These are phyloP conservation scores for Poicephalus gulielmi DNA, from an alignment of 2,113 vertebrate species.

Conservation along the genomic window DNA sequence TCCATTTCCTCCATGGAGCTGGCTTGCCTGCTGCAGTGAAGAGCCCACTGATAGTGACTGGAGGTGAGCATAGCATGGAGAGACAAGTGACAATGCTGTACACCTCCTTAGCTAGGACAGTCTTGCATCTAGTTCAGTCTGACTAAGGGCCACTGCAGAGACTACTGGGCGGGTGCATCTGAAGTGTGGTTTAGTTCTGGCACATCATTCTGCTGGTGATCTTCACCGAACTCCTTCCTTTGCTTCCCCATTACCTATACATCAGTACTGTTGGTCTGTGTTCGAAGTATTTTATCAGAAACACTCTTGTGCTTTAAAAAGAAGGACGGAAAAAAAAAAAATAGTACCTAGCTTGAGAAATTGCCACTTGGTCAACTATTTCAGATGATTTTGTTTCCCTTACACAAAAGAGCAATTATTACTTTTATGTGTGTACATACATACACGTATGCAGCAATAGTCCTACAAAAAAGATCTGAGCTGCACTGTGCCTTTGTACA, in stretches of 20 bases:
- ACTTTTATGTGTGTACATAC: background rate
- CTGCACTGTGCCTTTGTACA: background rate
- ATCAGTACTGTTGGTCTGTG: background rate
- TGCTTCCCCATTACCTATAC: background rate
- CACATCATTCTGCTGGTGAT: background rate
- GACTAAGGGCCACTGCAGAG: background rate
- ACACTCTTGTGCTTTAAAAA: background rate
- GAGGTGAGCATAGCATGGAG: background rate
- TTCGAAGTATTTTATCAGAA: background rate
- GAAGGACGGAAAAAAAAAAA: no score
- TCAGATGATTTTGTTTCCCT: background rate
- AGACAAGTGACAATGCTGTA: rapidly evolving
- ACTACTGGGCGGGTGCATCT: background rate
- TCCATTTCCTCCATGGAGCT: no score
- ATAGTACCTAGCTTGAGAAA: background rate
- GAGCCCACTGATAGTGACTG: rapidly evolving
- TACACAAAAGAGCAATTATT: background rate
- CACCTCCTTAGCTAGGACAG: background rate
- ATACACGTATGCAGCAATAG: background rate
- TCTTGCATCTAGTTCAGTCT: rapidly evolving
- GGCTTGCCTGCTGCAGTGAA: background rate
- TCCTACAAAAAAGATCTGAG: background rate
- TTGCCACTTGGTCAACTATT: background rate
- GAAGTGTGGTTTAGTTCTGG: background rate
- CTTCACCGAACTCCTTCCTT: background rate